These are phyloP conservation scores for Phoenicopterus ruber DNA, from an alignment of 2,113 vertebrate genomes.

Conservation along the genomic window DNA sequence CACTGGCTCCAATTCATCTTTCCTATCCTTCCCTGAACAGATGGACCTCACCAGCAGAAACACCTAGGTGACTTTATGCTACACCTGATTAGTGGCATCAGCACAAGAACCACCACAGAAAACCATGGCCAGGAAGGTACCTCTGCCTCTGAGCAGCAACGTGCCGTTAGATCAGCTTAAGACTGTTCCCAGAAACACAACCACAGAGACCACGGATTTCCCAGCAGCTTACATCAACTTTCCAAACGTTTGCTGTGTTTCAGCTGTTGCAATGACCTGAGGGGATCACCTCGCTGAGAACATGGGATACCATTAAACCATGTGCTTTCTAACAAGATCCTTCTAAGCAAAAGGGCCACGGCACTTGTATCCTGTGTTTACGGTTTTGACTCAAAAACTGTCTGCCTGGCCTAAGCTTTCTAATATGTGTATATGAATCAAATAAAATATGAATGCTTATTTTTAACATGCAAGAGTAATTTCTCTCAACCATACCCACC, in stretches of 20 bases:
- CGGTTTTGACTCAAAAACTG: background rate
- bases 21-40: background rate
- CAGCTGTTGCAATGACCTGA: background rate
- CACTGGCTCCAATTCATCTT: background rate
- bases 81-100: background rate
- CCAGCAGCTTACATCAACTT: background rate
- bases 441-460: background rate
- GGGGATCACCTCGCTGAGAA: background rate
- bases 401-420: background rate
- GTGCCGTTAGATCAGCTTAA: background rate
- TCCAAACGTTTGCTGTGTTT: background rate
- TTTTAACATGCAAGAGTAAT: background rate
- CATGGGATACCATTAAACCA: background rate
- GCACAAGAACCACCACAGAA: background rate
- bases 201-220: fast-evolving
- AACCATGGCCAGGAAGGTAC: background rate
- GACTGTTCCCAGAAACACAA: fast-evolving
- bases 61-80: background rate
- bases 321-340: background rate
- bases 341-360: background rate
- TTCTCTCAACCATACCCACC: background rate
- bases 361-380: background rate
- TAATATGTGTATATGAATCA: background rate
- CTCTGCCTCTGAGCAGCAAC: background rate
- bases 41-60: background rate